These are phyloP conservation scores for Rhodinocichla rosea DNA, from an alignment of 2,113 vertebrate genomes.

Conservation along the genomic window DNA sequence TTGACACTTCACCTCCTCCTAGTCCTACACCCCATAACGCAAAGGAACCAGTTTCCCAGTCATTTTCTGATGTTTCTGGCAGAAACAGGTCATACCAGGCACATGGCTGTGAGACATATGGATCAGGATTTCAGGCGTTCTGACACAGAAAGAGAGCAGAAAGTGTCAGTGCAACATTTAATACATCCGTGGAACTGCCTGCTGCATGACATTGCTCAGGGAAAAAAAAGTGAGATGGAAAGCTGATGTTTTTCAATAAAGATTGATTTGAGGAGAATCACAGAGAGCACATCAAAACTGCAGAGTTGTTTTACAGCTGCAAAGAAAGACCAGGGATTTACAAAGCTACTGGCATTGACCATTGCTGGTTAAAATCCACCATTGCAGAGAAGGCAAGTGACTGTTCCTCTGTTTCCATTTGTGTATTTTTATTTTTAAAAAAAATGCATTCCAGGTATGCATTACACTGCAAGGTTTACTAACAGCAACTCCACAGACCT, in stretches of 20 bases:
- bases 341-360: neutral
- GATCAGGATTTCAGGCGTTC: neutral
- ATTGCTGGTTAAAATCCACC: neutral
- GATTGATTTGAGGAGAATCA: neutral
- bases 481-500: neutral
- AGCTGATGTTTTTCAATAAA: neutral
- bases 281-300: neutral
- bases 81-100: neutral
- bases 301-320: neutral
- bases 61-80: constrained; percentile 39
- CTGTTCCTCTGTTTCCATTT: neutral
- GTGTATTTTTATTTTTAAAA: neutral
- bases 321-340: neutral
- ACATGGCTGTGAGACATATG: neutral
- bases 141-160: neutral
- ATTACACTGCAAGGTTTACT: neutral
- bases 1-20: constrained; percentile 2
- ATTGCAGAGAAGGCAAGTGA: neutral
- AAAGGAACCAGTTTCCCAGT: neutral
- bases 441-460: neutral
- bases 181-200: neutral
- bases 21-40: neutral
- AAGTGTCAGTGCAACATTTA: neutral
- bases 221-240: neutral
- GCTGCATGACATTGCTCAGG: neutral